phyloP scores from a whole-genome alignment of 2,797 vertebrate species.

The Galaxias olidus region DNA sequence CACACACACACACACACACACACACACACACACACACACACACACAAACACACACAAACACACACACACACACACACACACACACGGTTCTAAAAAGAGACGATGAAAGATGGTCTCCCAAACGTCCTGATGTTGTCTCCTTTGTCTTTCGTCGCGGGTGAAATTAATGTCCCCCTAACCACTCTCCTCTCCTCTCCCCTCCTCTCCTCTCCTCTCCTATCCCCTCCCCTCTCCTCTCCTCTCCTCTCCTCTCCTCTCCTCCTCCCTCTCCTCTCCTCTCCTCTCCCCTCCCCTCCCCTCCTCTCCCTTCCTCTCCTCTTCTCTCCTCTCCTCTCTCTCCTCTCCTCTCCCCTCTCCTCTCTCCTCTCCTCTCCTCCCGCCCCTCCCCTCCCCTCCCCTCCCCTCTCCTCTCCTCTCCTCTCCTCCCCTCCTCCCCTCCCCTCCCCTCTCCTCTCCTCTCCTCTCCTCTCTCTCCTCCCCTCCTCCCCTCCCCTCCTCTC shows the following conservation, averaged over 20 bases:
- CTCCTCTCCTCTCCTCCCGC: constrained; percentile 24
- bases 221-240: neutral
- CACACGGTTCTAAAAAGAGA: constrained; percentile 45
- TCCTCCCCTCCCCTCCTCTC: neutral
- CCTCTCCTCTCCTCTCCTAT: neutral
- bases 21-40: constrained; percentile 27
- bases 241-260: neutral
- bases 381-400: constrained; percentile 1
- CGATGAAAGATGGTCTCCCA: constrained; percentile 58
- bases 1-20: constrained; percentile 14
- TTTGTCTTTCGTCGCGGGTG: constrained; percentile 63
- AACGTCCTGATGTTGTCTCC: constrained; percentile 66
- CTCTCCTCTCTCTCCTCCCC: neutral
- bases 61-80: too few relatives aligned
- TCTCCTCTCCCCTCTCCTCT: neutral
- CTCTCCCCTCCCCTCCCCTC: constrained; percentile 25
- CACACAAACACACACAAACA: too few relatives aligned
- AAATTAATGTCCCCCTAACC: constrained; percentile 49
- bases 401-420: constrained; percentile 54
- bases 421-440: constrained; percentile 15
- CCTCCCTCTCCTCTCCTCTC: neutral
- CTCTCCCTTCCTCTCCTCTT: neutral
- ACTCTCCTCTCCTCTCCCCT: neutral
- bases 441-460: constrained; percentile 10
- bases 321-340: neutral